Evolutionary conservation across 2,888 invertebrate species (phyloP), one percentile per base, ranked within the genome.

Genomic region (Poecilobothrus nobilitatus): DNA sequence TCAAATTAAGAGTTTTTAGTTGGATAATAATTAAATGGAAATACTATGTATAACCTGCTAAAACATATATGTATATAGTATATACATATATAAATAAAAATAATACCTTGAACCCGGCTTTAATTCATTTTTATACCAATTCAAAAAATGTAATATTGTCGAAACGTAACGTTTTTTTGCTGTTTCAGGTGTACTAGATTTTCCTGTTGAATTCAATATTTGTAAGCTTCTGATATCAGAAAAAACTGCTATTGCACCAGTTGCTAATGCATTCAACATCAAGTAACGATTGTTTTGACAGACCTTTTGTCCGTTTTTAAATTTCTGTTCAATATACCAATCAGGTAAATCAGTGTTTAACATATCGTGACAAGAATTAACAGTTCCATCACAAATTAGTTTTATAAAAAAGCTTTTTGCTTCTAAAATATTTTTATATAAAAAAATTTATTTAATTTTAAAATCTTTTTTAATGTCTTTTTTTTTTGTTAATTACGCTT

Each of bases 331-430:
- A 62, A 21, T 20, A 22, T 62, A 62, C 62, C 62, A 62, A 6
- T 8, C 3, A 21, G 62, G 62, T 21, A 62, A 6, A 21, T 62
- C 62, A 21, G 61, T 33, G 21, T 53, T 71, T 65, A 71, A 21
- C 37, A 37, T 37, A 37, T 37, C 37, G 2, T 37, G 10, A 37
- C 37, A 37, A 37, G 37, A 37, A 7, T 37, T 1, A 10, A 10
- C 1, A 37, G 37, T 37, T 37, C 37, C 37, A 37, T 37, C 37
- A 37, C 37, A 37, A 37, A 37, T 37, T 37, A 37, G 12, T 37
- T 37, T 37, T 2, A 37, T 8, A 12, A 37, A 37, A 37, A 37
- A 37, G 2, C 7, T 12, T 37, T 37, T 37, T 37, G 37, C 37
- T 37, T 37, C 37, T 37, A 37, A 37, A 27, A 27, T 37, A 37